Percentiles rank a stretch among this genome's conserved stretches.
phyloP scores from a whole-genome alignment of 1,140 invertebrate species.

The Dinothrombium tinctorium region DNA sequence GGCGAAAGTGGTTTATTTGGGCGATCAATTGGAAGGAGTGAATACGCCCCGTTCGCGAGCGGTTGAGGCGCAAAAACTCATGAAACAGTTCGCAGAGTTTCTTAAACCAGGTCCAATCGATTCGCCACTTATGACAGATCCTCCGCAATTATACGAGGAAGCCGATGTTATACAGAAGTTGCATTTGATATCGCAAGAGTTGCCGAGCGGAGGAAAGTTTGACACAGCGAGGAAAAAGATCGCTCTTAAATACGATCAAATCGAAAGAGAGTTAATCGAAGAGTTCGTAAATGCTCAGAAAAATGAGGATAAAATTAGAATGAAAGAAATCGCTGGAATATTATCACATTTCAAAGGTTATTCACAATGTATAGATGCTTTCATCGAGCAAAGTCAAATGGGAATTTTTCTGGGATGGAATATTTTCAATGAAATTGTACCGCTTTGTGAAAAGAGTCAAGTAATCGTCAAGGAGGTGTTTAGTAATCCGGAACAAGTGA shows the following conservation, averaged over 20 bases:
- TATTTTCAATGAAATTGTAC: slow-evolving; percentile 70
- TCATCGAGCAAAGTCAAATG: slow-evolving; percentile 87
- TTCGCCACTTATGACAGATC: background rate
- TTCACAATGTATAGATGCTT: slow-evolving; percentile 81
- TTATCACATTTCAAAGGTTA: slow-evolving; percentile 90
- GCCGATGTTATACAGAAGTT: slow-evolving; percentile 98
- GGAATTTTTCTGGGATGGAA: slow-evolving; percentile 49
- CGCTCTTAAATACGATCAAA: slow-evolving; percentile 76
- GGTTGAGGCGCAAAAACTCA: slow-evolving; percentile 75
- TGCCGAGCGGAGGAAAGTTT: slow-evolving; percentile 60
- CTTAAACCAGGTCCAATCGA: slow-evolving; percentile 44
- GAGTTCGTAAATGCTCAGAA: slow-evolving; percentile 71
- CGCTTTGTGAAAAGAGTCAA: slow-evolving; percentile 68
- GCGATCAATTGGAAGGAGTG: slow-evolving; percentile 87
- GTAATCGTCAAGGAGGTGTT: slow-evolving; percentile 77
- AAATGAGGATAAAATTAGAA: slow-evolving; percentile 51
- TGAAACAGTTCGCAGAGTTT: slow-evolving; percentile 83
- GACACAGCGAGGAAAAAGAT: slow-evolving; percentile 71
- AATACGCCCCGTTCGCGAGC: slow-evolving; percentile 77
- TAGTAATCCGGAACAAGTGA: slow-evolving; percentile 84
- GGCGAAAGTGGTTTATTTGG: slow-evolving; percentile 86
- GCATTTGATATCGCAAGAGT: slow-evolving; percentile 78
- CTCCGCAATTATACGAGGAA: slow-evolving; percentile 49
- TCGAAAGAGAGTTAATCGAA: slow-evolving; percentile 74
- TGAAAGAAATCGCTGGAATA: slow-evolving; percentile 78